Percentiles rank a stretch among this genome's conserved stretches.
Evolutionary conservation across 2,113 vertebrate species (phyloP).

Genomic region (Bubo bubo): DNA sequence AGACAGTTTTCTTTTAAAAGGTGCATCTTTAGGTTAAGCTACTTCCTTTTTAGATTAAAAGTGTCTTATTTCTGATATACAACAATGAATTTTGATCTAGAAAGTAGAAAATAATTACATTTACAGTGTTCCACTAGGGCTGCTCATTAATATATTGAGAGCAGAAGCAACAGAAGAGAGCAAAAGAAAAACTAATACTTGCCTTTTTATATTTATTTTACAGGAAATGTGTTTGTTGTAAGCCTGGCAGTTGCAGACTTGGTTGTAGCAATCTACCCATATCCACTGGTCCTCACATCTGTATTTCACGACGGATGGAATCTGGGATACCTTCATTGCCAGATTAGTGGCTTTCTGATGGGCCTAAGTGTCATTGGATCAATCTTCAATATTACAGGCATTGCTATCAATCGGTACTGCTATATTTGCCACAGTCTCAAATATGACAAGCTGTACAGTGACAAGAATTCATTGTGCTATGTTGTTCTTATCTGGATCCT

Average conservation of each 20-base stretch:
- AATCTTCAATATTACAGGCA: constrained; percentile 95
- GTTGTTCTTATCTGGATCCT: constrained; percentile 90
- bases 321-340: constrained; percentile 90
- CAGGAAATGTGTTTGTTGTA: constrained; percentile 90
- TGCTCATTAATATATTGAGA: background rate
- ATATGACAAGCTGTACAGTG: constrained; percentile 90
- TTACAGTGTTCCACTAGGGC: background rate
- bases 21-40: background rate
- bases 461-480: constrained; percentile 89
- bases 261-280: constrained; percentile 93
- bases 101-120: background rate
- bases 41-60: background rate
- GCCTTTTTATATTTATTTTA: constrained; percentile 72
- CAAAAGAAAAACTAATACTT: constrained; percentile 30
- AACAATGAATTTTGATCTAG: background rate
- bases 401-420: constrained; percentile 95
- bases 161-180: background rate
- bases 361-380: constrained; percentile 95
- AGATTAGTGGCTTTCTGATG: constrained; percentile 94
- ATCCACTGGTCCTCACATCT: constrained; percentile 90
- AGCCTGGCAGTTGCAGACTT: constrained; percentile 93
- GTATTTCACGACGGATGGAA: constrained; percentile 92
- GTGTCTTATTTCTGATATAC: background rate
- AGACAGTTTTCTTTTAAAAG: background rate
- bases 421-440: constrained; percentile 96